These are phyloP conservation scores for Eulemur coronatus DNA, from an alignment of 2,797 vertebrate genomes.

Conservation along the genomic window DNA sequence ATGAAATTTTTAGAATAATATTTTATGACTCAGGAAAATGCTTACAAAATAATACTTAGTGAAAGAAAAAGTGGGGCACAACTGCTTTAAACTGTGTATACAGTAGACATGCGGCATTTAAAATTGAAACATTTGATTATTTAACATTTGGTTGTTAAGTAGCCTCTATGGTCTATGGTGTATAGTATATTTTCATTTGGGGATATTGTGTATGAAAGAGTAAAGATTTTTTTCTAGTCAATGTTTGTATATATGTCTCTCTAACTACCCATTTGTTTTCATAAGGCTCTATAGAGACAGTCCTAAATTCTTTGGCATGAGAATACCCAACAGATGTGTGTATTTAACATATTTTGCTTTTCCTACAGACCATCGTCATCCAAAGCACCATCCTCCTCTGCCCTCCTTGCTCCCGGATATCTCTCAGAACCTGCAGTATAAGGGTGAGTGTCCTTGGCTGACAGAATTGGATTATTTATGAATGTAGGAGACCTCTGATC, in stretches of 20 bases:
- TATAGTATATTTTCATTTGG: not conserved
- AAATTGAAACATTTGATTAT: not conserved
- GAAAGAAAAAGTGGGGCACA: not conserved
- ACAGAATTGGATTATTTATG: not conserved
- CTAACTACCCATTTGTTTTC: not conserved
- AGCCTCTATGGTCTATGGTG: not conserved
- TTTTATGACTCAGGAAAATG: not conserved
- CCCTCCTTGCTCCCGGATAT: not conserved
- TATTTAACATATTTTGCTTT: not conserved
- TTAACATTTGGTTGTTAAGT: not conserved
- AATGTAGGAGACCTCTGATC: not conserved
- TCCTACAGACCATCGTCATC: not conserved
- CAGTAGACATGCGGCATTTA: not conserved
- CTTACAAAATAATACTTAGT: slow-evolving; percentile 12
- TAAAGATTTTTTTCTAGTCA: not conserved
- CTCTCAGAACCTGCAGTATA: not conserved
- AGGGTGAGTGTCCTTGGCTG: not conserved
- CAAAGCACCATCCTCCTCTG: not conserved
- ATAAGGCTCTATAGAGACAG: not conserved
- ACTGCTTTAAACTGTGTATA: not conserved
- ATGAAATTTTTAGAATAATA: not conserved
- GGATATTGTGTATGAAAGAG: not conserved
- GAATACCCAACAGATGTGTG: not conserved
- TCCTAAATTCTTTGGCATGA: not conserved
- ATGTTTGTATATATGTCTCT: not conserved